phyloP scores from a whole-genome alignment of 2,797 vertebrate genomes.

The Ctenopoma kingsleyae region DNA sequence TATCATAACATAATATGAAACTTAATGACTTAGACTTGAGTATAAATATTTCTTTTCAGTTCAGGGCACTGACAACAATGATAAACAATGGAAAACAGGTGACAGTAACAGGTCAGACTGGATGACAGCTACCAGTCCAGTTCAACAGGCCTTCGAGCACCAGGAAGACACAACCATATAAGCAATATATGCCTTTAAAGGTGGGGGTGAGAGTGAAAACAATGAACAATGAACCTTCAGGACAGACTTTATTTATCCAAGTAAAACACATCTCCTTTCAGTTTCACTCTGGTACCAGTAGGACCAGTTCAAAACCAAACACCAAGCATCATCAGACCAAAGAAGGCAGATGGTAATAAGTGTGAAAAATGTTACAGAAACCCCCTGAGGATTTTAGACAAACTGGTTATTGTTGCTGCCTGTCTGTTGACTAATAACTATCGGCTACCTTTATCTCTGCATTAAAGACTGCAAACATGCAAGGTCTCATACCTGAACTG shows the following conservation, averaged over 20 bases:
- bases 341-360: slow-evolving; percentile 12
- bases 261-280: slow-evolving; percentile 24
- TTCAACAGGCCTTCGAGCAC: slow-evolving; percentile 20
- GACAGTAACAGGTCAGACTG: slow-evolving; percentile 71
- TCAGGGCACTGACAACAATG: slow-evolving; percentile 1
- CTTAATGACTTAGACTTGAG: slow-evolving; percentile 4
- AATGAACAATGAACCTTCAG: slow-evolving; percentile 40
- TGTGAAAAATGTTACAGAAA: slow-evolving; percentile 10
- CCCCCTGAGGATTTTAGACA: background rate
- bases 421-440: slow-evolving; percentile 24
- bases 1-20: slow-evolving; percentile 10
- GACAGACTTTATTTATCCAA: slow-evolving; percentile 40
- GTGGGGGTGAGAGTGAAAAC: slow-evolving; percentile 48
- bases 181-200: slow-evolving; percentile 26
- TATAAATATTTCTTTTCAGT: slow-evolving; percentile 1
- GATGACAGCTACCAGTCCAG: slow-evolving; percentile 42
- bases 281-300: slow-evolving; percentile 13
- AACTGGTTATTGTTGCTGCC: slow-evolving; percentile 18
- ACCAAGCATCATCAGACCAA: slow-evolving; percentile 9
- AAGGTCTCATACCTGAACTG: slow-evolving; percentile 8
- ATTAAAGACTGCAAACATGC: slow-evolving; percentile 27
- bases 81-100: slow-evolving; percentile 42
- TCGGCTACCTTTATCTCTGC: slow-evolving; percentile 22
- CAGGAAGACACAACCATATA: slow-evolving; percentile 50
- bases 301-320: slow-evolving; percentile 37